These are phyloP conservation scores for Caenorhabditis sinica DNA, from an alignment of 2,888 invertebrate species.

Conservation along the genomic window DNA sequence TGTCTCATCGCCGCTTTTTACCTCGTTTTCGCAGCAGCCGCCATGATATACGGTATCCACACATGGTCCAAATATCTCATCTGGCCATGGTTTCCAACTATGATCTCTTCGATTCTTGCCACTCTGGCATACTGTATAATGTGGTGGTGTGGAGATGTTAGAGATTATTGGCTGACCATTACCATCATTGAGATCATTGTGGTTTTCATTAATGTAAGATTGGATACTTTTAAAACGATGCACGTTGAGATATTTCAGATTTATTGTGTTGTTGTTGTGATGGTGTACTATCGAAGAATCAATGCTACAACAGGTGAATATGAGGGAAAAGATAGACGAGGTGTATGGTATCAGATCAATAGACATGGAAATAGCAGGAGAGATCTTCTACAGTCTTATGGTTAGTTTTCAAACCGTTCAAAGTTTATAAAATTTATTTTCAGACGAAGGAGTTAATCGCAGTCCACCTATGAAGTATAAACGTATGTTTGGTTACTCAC, in stretches of 20 bases:
- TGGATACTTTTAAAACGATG: not conserved
- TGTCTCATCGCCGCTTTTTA: constrained; percentile 83
- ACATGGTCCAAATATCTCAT: constrained; percentile 82
- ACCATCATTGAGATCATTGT: constrained; percentile 82
- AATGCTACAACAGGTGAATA: constrained; percentile 77
- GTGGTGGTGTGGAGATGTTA: constrained; percentile 83
- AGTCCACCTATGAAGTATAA: constrained; percentile 52
- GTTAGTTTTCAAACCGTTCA: constrained; percentile 1
- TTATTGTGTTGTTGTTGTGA: constrained; percentile 81
- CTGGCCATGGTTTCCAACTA: constrained; percentile 83
- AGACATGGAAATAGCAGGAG: constrained; percentile 59
- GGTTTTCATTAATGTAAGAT: constrained; percentile 82
- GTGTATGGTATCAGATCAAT: constrained; percentile 62
- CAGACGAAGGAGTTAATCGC: constrained; percentile 40
- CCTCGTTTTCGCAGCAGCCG: constrained; percentile 81
- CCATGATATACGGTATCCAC: constrained; percentile 83
- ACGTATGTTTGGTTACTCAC: constrained; percentile 10
- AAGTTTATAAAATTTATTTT: not conserved
- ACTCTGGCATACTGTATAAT: constrained; percentile 82
- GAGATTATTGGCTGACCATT: constrained; percentile 83
- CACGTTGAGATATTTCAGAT: constrained; percentile 58
- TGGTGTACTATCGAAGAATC: constrained; percentile 80
- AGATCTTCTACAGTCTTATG: constrained; percentile 68
- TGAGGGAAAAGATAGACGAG: constrained; percentile 75
- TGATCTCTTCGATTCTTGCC: constrained; percentile 80